phyloP scores from a whole-genome alignment of 2,797 vertebrate genomes.

The Lerista edwardsae region DNA sequence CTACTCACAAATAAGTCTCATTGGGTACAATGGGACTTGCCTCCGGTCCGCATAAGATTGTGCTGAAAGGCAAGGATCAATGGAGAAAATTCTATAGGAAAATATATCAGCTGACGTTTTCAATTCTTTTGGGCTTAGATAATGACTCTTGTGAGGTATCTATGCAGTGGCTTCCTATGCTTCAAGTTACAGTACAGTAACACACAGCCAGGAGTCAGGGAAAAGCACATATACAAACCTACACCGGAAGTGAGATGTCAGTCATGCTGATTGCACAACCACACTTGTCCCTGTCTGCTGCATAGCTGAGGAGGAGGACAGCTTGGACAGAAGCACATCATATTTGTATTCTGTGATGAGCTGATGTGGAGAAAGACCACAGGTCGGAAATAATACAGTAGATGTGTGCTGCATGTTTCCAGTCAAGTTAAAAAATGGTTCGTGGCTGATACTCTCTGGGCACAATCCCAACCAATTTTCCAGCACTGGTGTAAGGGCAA shows the following conservation, averaged over 20 bases:
- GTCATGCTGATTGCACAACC: too few relatives aligned
- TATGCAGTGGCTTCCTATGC: background rate
- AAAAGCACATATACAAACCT: background rate
- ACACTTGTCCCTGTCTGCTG: too few relatives aligned
- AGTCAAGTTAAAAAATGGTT: background rate
- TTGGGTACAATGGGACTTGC: too few relatives aligned
- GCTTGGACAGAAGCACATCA: too few relatives aligned
- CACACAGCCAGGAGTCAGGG: background rate
- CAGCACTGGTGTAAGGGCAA: too few relatives aligned
- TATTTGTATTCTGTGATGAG: background rate
- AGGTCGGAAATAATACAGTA: background rate
- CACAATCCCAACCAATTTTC: too few relatives aligned
- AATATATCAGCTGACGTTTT: background rate
- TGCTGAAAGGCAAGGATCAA: conserved; percentile 54
- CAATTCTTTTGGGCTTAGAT: background rate
- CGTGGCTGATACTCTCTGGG: background rate
- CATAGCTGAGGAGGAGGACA: too few relatives aligned
- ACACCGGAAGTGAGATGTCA: too few relatives aligned
- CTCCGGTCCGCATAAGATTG: too few relatives aligned
- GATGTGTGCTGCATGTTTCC: background rate
- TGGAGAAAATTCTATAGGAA: conserved; percentile 45
- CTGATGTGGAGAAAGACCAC: background rate
- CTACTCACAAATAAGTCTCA: too few relatives aligned
- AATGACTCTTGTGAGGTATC: background rate
- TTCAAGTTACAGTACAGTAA: background rate